Conservation (phyloP, 2,888 invertebrate genomes). For the Strigamia transsilvanica region DNA sequence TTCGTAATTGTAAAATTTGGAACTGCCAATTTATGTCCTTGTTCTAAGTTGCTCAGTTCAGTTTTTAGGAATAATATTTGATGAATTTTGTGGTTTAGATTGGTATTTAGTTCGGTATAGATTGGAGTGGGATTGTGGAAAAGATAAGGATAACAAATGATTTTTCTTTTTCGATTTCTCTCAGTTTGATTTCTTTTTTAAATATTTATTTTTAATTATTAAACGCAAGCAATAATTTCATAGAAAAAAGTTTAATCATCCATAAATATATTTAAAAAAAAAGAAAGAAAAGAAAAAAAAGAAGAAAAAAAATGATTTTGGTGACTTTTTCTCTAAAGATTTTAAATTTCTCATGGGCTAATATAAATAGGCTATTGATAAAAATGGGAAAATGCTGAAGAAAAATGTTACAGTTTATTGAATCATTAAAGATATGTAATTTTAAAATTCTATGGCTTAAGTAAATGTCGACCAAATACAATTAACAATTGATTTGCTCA, state of each 20-base stretch:
- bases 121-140: constrained; percentile 1
- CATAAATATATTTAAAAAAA: not conserved
- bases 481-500: not conserved
- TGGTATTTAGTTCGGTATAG: not conserved
- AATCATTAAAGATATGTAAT: constrained; percentile 2
- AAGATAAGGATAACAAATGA: not conserved
- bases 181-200: not conserved
- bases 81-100: constrained; percentile 3
- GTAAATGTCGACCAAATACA: constrained; percentile 8
- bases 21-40: constrained; percentile 8
- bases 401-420: not conserved
- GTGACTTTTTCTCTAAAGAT: constrained; percentile 8
- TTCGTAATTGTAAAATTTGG: constrained; percentile 8
- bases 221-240: constrained; percentile 8
- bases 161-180: no score
- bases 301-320: not conserved
- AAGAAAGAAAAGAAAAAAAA: not conserved
- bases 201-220: constrained; percentile 6
- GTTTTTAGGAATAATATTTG: constrained; percentile 8
- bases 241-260: not conserved
- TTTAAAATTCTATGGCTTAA: constrained; percentile 3
- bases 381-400: constrained; percentile 7
- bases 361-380: constrained; percentile 8
- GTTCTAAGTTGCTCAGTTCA: constrained; percentile 8
- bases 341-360: constrained; percentile 2